A percentile compares a stretch with the other conserved stretches of the same genome.
phyloP scores from a whole-genome alignment of 2,113 vertebrate genomes.

The Accipiter virgatus region DNA sequence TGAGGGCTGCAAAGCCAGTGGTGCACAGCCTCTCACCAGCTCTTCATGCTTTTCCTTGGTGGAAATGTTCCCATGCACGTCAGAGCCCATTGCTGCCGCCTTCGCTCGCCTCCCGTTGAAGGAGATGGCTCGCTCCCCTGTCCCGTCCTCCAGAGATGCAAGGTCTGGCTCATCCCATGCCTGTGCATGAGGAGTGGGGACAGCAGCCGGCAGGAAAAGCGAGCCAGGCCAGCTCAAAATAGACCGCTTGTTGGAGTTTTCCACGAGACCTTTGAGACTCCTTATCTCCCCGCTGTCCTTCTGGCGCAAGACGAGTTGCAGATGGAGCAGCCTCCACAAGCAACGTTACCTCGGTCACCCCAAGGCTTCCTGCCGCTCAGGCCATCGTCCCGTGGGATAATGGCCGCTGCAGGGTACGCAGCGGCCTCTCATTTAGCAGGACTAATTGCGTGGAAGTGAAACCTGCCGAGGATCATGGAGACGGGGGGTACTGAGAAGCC shows the following conservation, averaged over 20 bases:
- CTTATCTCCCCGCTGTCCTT: background rate
- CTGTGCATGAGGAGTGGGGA: background rate
- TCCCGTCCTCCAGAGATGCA: background rate
- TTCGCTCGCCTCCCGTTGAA: fast-evolving
- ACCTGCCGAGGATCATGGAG: fast-evolving
- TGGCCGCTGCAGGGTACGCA: background rate
- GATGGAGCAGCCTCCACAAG: background rate
- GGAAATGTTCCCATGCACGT: fast-evolving
- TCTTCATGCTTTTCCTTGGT: background rate
- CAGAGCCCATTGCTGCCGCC: background rate
- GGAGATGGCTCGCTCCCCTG: background rate
- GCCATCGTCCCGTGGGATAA: background rate
- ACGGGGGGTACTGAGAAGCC: background rate
- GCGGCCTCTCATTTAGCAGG: background rate
- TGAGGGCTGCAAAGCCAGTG: background rate
- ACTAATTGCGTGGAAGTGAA: background rate
- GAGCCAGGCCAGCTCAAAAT: conserved; percentile 24
- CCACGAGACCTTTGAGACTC: background rate
- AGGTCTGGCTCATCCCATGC: background rate
- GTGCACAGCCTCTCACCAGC: fast-evolving
- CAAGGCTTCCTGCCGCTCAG: background rate
- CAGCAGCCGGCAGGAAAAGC: background rate
- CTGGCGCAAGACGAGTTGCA: background rate
- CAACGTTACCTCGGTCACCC: background rate
- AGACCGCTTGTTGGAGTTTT: conserved; percentile 14